A percentile compares a stretch with the other conserved stretches of the same genome.
Conservation (phyloP, 2,113 vertebrate species). For the Pseudopodoces humilis region DNA sequence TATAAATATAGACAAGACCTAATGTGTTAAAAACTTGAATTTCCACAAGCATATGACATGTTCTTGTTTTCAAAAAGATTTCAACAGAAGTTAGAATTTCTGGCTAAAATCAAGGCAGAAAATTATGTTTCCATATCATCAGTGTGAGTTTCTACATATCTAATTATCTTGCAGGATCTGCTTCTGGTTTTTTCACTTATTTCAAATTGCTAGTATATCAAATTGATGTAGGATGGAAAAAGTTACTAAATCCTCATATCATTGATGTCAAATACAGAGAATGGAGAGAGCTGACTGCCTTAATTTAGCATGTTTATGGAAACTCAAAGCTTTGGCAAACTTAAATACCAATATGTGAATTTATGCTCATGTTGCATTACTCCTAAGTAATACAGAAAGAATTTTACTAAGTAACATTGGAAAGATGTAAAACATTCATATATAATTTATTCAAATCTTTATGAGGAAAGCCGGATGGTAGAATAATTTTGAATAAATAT, state of each 20-base stretch:
- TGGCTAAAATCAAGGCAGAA: background rate
- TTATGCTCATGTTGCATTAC: background rate
- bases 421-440: background rate
- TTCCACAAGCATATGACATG: background rate
- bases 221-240: background rate
- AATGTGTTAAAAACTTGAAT: background rate
- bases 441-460: conserved; percentile 31
- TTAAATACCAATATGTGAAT: background rate
- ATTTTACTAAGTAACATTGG: background rate
- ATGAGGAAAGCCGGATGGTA: background rate
- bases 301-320: background rate
- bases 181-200: background rate
- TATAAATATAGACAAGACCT: background rate
- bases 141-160: background rate
- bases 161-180: background rate
- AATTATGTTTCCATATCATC: background rate
- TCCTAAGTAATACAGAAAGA: background rate
- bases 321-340: background rate
- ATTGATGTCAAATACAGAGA: background rate
- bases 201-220: background rate
- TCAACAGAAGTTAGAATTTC: background rate
- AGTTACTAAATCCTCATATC: background rate
- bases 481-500: conserved; percentile 40
- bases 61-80: background rate
- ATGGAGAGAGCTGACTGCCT: background rate